A percentile compares a stretch with the other conserved stretches of the same genome.
phyloP scores from a whole-genome alignment of 2,888 invertebrate species.

The Drosophila stalkeri region DNA sequence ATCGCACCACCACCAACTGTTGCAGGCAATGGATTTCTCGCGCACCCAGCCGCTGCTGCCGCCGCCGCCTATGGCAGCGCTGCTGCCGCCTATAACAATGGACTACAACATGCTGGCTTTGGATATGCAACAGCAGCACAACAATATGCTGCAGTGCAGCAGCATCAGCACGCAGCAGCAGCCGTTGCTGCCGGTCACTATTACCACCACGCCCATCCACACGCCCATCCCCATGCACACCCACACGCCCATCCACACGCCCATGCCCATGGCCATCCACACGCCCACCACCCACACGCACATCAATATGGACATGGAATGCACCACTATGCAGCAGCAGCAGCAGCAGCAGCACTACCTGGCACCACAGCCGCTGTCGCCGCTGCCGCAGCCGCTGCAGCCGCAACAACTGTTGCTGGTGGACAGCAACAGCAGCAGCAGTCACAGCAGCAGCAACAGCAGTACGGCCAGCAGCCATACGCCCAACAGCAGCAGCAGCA shows the following conservation, averaged over 20 bases:
- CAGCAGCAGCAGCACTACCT: slow-evolving; percentile 59
- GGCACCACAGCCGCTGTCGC: slow-evolving; percentile 85
- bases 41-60: slow-evolving; percentile 79
- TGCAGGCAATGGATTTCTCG: slow-evolving; percentile 80
- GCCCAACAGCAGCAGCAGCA: slow-evolving; percentile 75
- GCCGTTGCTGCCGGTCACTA: slow-evolving; percentile 74
- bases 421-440: slow-evolving; percentile 45
- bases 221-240: slow-evolving; percentile 54
- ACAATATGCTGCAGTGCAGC: slow-evolving; percentile 75
- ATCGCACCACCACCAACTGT: slow-evolving; percentile 69
- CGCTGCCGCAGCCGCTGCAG: slow-evolving; percentile 75
- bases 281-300: slow-evolving; percentile 64
- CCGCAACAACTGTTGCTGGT: slow-evolving; percentile 67
- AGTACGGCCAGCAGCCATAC: slow-evolving; percentile 79
- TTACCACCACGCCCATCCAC: slow-evolving; percentile 85
- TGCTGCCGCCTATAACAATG: slow-evolving; percentile 81
- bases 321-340: slow-evolving; percentile 82
- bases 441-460: slow-evolving; percentile 25
- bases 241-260: slow-evolving; percentile 76
- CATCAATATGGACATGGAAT: slow-evolving; percentile 73
- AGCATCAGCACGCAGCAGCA: slow-evolving; percentile 75
- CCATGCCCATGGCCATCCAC: slow-evolving; percentile 49
- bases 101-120: slow-evolving; percentile 85
- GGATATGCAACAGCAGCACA: slow-evolving; percentile 83
- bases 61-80: slow-evolving; percentile 80